phyloP scores from a whole-genome alignment of 2,888 invertebrate genomes.

The Gortyna flavago region DNA sequence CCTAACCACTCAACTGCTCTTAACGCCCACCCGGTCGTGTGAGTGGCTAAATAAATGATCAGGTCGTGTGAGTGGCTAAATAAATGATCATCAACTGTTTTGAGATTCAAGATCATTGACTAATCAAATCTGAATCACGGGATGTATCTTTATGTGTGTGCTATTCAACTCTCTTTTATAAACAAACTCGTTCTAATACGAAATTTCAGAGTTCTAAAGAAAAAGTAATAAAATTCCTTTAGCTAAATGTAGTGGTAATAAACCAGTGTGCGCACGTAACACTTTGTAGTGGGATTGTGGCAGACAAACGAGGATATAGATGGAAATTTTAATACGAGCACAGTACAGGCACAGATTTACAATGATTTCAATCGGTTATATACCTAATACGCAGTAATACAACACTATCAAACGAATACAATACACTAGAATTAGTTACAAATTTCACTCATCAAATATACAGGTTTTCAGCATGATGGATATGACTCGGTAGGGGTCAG shows the following conservation, averaged over 20 bases:
- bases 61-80: no score
- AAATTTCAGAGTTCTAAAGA: constrained; percentile 43
- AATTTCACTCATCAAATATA: constrained; percentile 93
- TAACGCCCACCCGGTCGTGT: no score
- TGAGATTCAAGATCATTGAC: constrained; percentile 4
- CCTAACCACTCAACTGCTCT: no score
- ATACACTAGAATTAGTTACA: not conserved
- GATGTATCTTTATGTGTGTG: constrained; percentile 26
- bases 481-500: constrained; percentile 96
- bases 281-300: constrained; percentile 16
- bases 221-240: constrained; percentile 51
- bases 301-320: constrained; percentile 25
- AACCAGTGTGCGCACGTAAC: constrained; percentile 21
- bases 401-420: constrained; percentile 6
- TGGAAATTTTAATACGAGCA: constrained; percentile 35
- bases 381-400: not conserved
- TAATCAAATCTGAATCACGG: constrained; percentile 39
- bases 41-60: no score
- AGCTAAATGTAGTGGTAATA: constrained; percentile 35
- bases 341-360: not conserved
- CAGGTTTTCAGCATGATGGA: constrained; percentile 95
- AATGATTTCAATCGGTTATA: constrained; percentile 8
- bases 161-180: constrained; percentile 42
- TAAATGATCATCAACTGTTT: not conserved
- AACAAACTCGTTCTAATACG: constrained; percentile 35